Evolutionary conservation across 1,140 invertebrate genomes (phyloP).

Genomic region (Cyphomyrmex costatus): DNA sequence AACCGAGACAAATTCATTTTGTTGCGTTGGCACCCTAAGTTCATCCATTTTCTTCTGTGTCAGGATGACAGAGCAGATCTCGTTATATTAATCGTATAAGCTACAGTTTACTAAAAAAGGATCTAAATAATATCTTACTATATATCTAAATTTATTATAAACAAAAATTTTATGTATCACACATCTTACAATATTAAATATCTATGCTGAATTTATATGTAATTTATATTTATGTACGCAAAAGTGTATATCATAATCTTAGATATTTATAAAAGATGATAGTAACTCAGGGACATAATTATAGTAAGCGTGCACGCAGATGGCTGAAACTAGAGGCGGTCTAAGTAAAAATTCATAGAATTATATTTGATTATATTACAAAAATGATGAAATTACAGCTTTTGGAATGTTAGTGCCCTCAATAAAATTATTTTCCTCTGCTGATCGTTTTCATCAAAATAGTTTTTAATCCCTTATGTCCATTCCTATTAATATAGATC

Average conservation of each 20-base stretch:
- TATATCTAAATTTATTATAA: no score
- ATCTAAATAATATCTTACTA: neutral
- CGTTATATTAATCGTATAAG: slow-evolving; percentile 39
- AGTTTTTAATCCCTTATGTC: no score
- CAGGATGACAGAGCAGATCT: slow-evolving; percentile 3
- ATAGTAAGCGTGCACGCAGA: no score
- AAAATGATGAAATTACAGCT: no score
- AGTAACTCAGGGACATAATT: neutral
- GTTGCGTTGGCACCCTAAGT: slow-evolving; percentile 25
- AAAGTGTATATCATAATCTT: neutral
- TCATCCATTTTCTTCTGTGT: slow-evolving; percentile 37
- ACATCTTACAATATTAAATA: neutral
- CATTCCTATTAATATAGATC: no score
- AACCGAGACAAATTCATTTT: slow-evolving; percentile 54
- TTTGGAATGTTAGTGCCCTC: no score
- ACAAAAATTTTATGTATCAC: neutral
- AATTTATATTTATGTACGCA: no score
- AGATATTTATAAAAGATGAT: neutral
- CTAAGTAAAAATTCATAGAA: no score
- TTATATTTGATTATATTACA: no score
- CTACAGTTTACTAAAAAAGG: neutral
- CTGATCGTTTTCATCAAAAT: no score
- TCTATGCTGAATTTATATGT: neutral
- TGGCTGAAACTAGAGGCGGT: no score
- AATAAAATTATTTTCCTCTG: no score